phyloP scores from a whole-genome alignment of 1,140 invertebrate genomes.

The Dolichoris vasculosae region DNA sequence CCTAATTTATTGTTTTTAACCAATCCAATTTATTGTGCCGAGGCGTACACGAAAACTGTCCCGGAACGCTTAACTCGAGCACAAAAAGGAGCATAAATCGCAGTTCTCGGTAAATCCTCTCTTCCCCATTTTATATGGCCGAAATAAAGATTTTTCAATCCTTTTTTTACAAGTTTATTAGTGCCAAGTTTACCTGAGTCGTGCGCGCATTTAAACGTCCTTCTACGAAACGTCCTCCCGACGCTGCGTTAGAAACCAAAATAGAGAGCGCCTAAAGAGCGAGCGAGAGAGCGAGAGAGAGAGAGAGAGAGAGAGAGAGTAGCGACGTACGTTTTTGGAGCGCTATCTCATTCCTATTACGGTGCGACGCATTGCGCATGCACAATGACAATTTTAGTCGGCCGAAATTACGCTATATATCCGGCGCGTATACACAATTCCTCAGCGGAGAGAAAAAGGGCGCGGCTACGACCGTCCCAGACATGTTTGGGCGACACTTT shows the following conservation, averaged over 20 bases:
- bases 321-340: neutral
- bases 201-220: conserved; percentile 24
- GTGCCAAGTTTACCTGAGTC: neutral
- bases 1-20: conserved; percentile 49
- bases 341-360: conserved; percentile 19
- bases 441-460: conserved; percentile 24
- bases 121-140: neutral
- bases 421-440: neutral
- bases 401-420: neutral
- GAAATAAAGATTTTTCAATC: conserved; percentile 42
- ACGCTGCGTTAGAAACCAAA: neutral
- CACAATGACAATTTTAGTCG: neutral
- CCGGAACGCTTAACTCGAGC: conserved; percentile 19
- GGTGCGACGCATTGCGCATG: conserved; percentile 10
- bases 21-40: conserved; percentile 30
- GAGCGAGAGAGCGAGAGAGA: neutral
- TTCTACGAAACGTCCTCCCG: neutral
- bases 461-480: neutral
- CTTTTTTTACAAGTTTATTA: conserved; percentile 48
- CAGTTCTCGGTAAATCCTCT: conserved; percentile 5
- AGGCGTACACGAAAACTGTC: conserved; percentile 1
- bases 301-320: neutral
- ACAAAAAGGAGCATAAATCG: conserved; percentile 48
- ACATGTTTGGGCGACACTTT: conserved; percentile 7
- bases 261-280: neutral